Percentiles rank a stretch among this genome's conserved stretches.
Conservation (phyloP, 2,113 vertebrate genomes). For the Rousettus leschenaultii region DNA sequence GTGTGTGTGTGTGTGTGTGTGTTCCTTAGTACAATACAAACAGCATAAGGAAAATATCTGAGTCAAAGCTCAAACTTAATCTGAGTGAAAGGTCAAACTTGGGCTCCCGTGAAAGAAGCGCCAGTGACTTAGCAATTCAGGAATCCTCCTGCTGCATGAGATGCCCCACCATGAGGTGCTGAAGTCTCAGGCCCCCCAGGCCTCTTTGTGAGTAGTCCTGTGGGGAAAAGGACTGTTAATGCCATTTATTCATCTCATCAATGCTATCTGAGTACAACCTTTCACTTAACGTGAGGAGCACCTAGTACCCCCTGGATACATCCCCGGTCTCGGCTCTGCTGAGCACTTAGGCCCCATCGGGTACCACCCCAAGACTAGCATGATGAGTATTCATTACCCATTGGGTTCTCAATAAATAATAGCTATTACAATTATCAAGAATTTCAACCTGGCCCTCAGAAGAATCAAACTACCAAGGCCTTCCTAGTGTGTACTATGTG, state of each 20-base stretch:
- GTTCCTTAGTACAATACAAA: not conserved
- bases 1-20: too few relatives aligned
- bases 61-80: not conserved
- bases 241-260: not conserved
- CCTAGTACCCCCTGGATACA: fast-evolving
- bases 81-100: not conserved
- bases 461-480: not conserved
- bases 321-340: not conserved
- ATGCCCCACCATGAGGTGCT: fast-evolving
- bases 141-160: not conserved
- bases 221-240: not conserved
- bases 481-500: not conserved
- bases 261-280: not conserved
- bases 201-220: not conserved
- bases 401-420: not conserved
- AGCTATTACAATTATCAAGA: not conserved
- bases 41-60: not conserved
- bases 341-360: not conserved
- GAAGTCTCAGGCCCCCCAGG: fast-evolving
- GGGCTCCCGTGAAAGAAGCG: not conserved
- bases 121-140: not conserved
- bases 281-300: not conserved
- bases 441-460: not conserved
- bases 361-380: not conserved
- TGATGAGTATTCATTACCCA: fast-evolving